Evolutionary conservation across 2,113 vertebrate genomes (phyloP).

Genomic region (Scolopax mira): DNA sequence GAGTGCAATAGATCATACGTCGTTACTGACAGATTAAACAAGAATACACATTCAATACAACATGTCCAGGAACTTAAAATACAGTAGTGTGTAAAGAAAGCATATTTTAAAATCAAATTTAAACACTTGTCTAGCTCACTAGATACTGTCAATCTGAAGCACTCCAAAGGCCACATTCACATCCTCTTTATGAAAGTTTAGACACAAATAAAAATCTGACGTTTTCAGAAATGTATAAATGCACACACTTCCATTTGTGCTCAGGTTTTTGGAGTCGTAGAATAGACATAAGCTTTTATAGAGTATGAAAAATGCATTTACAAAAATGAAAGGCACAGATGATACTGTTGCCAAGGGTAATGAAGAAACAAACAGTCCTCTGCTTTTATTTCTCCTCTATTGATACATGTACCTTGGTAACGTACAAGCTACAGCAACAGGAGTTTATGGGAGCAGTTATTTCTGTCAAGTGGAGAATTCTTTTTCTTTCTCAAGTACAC

Average conservation of each 20-base stretch:
- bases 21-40: neutral
- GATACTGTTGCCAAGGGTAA: neutral
- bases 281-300: neutral
- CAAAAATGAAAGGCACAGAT: neutral
- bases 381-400: neutral
- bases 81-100: neutral
- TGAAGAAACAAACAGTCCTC: constrained; percentile 16
- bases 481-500: neutral
- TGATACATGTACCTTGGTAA: neutral
- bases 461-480: neutral
- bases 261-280: neutral
- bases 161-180: neutral
- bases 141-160: neutral
- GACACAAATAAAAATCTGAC: neutral
- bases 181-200: neutral
- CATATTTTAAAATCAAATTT: neutral
- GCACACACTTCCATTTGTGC: neutral
- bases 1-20: neutral
- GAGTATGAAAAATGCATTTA: neutral
- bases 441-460: neutral
- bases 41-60: neutral
- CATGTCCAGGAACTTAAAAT: neutral
- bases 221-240: neutral
- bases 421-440: neutral
- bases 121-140: neutral